Evolutionary conservation across 23 tunicate genomes (phyloP).

Genomic region (Clavelina lepadiformis): DNA sequence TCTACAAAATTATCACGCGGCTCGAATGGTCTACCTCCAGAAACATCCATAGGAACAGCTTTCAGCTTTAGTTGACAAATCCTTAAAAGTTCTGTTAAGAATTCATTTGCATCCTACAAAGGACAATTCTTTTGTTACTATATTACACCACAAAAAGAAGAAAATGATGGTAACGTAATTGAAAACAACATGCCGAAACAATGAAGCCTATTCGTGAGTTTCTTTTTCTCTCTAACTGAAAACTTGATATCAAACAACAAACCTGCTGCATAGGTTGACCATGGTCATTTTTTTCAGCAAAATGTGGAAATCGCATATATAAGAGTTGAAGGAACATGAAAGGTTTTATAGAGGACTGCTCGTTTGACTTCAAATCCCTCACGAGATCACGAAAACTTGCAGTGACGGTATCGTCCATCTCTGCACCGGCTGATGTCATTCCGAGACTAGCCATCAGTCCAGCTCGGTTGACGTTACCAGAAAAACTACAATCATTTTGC

Average conservation of each 20-base stretch:
- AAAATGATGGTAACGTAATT: no score
- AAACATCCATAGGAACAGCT: conserved; percentile 5
- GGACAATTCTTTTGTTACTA: no score
- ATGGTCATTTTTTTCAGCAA: conserved; percentile 82
- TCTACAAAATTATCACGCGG: conserved; percentile 50
- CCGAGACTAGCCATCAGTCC: conserved; percentile 27
- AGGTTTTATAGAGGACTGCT: conserved; percentile 64
- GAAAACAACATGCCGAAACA: no score
- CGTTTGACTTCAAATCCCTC: conserved; percentile 36
- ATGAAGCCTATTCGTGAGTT: no score
- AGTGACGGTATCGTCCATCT: conserved; percentile 51
- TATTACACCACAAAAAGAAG: no score
- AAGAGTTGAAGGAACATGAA: conserved; percentile 66
- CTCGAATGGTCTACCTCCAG: background rate
- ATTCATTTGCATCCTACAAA: conserved; percentile 93
- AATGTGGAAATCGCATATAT: conserved; percentile 75
- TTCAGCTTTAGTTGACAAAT: conserved; percentile 70
- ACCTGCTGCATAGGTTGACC: conserved; percentile 97
- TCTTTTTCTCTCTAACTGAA: no score
- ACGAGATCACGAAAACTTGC: conserved; percentile 40
- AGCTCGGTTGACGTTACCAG: conserved; percentile 4
- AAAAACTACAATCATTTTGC: conserved; percentile 16
- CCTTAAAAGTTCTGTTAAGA: conserved; percentile 77
- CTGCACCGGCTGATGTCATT: conserved; percentile 1
- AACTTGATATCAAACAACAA: no score